Conservation (phyloP, 2,888 invertebrate genomes). For the Diaprepes abbreviatus region DNA sequence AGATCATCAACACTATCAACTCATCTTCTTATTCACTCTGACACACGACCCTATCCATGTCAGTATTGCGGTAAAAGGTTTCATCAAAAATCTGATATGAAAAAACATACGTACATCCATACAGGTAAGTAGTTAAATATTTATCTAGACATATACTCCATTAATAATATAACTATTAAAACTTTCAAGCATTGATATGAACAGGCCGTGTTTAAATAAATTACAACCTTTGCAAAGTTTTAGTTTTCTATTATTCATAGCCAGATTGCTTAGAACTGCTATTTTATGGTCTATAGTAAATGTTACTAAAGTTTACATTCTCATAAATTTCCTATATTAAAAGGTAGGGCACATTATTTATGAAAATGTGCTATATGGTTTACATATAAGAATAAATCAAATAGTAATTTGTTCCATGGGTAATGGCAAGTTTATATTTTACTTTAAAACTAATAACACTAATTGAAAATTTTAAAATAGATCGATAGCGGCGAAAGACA, state of each 20-base stretch:
- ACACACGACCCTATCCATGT: constrained; percentile 97
- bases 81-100: constrained; percentile 99
- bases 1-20: constrained; percentile 97
- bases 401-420: constrained; percentile 8
- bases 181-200: constrained; percentile 38
- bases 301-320: constrained; percentile 37
- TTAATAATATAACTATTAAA: constrained; percentile 28
- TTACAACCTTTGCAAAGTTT: constrained; percentile 41
- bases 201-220: constrained; percentile 39
- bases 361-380: constrained; percentile 6
- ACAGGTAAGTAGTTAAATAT: constrained; percentile 76
- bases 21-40: constrained; percentile 96
- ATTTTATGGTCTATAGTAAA: constrained; percentile 20
- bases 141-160: constrained; percentile 1
- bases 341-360: constrained; percentile 10
- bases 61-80: constrained; percentile 98
- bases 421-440: background rate
- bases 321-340: constrained; percentile 17
- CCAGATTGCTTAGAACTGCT: constrained; percentile 28
- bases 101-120: constrained; percentile 98
- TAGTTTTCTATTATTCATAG: constrained; percentile 40
- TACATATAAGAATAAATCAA: constrained; percentile 29
- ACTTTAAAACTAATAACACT: background rate
- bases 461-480: background rate
- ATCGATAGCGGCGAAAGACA: too few relatives aligned